Base-by-base conservation (phyloP, 2,113 vertebrate genomes). In the Microtus oregoni region DNA sequence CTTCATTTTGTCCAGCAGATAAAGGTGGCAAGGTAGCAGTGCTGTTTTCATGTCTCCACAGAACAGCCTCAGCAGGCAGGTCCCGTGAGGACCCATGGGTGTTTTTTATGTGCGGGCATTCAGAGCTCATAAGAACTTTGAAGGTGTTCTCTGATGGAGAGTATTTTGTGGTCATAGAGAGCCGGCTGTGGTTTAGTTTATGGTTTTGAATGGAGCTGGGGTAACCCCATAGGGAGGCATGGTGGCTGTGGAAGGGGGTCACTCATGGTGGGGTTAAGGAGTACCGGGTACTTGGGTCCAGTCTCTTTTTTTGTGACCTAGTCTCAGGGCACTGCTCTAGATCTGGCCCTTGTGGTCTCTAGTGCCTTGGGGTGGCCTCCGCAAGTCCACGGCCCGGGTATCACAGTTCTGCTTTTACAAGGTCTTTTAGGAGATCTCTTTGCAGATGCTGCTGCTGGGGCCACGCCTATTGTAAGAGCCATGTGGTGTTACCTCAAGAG, bases 351-450 rank as follows among this genome's bases (percentile, higher is more conserved):
- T 11, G 44, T 41, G 61, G 77, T 32, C 61, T 63, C 65, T 41
- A 10, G 2, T 0, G 22, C 41, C 13, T 47, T n/a, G 0, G 44
- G 32, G 11, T 19, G 22, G n/a, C 38, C 26, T 9, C 7, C 20
- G 24, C 22, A 2, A 19, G 28, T 19, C 73, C 35, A 1, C 0
- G 8, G 2, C 10, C 19, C 1, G 44, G 24, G 50, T 1, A 5
- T 0, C 32, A 20, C 47, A 1, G 87, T 41, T 77, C 24, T 12
- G 0, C 1, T 13, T 65, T 50, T 58, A 58, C 17, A 47, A 63
- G 81, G 35, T 19, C 58, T 55, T 41, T 1, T 22, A 17, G 22
- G 67, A 38, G 13, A 47, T 12, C 28, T 9, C 86, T 72, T 12
- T 52, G 14, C 35, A 9, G 28, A 30, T 24, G 35, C 20, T 44